phyloP scores from a whole-genome alignment of 2,113 vertebrate species.

The Oryctolagus cuniculus region mOryCun1.1 NC_091433.1:140286001-140286500 shows the following conservation, averaged over 20 bases:
- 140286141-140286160: conserved; percentile 2
- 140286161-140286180: conserved; percentile 43
- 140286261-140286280: conserved; percentile 59
- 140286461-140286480: not conserved
- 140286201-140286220: conserved; percentile 38
- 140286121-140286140: conserved; percentile 55
- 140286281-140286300: conserved; percentile 68
- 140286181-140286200: conserved; percentile 44
- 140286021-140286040: conserved; percentile 70
- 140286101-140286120: conserved; percentile 50
- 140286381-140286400: conserved; percentile 47
- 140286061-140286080: conserved; percentile 72
- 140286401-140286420: conserved; percentile 50
- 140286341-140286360: conserved; percentile 64
- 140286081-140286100: conserved; percentile 70
- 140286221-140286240: conserved; percentile 42
- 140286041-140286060: conserved; percentile 72
- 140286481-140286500: conserved; percentile 31
- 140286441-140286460: not conserved
- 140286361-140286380: conserved; percentile 26
- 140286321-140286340: conserved; percentile 59
- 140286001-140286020: conserved; percentile 70
- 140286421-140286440: conserved; percentile 64
- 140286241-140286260: conserved; percentile 55
- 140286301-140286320: conserved; percentile 44